These are phyloP conservation scores for Drosophila suboccidentalis DNA, from an alignment of 2,888 invertebrate species.

Conservation along the genomic window DNA sequence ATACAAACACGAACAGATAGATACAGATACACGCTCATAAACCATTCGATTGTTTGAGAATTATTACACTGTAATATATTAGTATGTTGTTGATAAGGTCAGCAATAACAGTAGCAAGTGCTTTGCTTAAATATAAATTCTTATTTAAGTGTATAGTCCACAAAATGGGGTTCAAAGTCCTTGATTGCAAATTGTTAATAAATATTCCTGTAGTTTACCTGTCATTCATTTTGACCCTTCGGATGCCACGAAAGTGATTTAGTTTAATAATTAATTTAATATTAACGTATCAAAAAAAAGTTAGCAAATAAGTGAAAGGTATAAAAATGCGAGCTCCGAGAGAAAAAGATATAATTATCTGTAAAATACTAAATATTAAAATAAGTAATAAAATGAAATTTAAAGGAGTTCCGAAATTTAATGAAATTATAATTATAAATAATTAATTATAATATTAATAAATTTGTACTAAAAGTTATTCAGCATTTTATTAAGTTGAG, in stretches of 20 bases:
- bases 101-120: slow-evolving; percentile 52
- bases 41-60: slow-evolving; percentile 44
- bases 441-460: no score
- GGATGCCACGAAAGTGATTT: no score
- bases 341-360: not conserved
- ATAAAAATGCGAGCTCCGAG: not conserved
- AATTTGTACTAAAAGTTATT: no score
- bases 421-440: no score
- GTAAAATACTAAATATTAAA: no score
- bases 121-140: not conserved
- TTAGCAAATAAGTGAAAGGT: slow-evolving; percentile 8
- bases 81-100: slow-evolving; percentile 49
- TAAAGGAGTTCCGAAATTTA: not conserved
- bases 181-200: slow-evolving; percentile 6
- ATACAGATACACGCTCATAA: slow-evolving; percentile 43
- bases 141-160: not conserved
- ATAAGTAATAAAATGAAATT: not conserved
- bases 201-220: no score
- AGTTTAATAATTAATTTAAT: no score
- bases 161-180: slow-evolving; percentile 32
- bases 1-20: slow-evolving; percentile 16
- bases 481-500: no score
- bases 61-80: slow-evolving; percentile 60
- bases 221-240: no score
- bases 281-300: no score